Evolutionary conservation across 2,888 invertebrate genomes (phyloP).

Genomic region (Trissolcus brochymenae): DNA sequence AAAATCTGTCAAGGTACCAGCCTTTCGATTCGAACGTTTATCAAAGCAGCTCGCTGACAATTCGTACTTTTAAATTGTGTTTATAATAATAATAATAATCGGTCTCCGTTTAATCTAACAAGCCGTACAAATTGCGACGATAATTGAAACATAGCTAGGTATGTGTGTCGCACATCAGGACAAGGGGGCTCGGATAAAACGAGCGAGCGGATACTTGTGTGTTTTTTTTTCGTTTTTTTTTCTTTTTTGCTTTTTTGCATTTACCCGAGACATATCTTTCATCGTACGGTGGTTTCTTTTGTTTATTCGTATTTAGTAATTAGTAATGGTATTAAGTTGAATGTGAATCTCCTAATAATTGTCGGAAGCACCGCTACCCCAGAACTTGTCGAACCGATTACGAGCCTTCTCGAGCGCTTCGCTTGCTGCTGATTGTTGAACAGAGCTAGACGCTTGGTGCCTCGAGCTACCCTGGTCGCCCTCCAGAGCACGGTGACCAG

Average conservation of each 20-base stretch:
- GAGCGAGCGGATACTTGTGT: conserved; percentile 57
- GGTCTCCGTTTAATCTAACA: conserved; percentile 48
- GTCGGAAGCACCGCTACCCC: conserved; percentile 80
- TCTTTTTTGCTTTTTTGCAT: conserved; percentile 18
- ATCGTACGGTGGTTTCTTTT: too few relatives aligned
- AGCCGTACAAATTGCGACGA: conserved; percentile 62
- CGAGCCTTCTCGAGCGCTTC: conserved; percentile 89
- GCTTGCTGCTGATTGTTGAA: conserved; percentile 79
- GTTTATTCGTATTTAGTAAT: conserved; percentile 10
- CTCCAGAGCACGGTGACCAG: conserved; percentile 77
- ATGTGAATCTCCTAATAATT: conserved; percentile 65
- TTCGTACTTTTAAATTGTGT: conserved; percentile 6
- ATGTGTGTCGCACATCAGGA: conserved; percentile 52
- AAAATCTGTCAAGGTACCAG: conserved; percentile 58
- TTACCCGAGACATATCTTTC: too few relatives aligned
- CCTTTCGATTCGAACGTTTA: conserved; percentile 49
- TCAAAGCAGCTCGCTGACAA: conserved; percentile 51
- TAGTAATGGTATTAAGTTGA: conserved; percentile 39
- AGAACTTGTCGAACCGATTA: conserved; percentile 89
- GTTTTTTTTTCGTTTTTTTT: conserved; percentile 7
- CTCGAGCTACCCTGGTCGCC: conserved; percentile 74
- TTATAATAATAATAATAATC: conserved; percentile 6
- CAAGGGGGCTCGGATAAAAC: conserved; percentile 60
- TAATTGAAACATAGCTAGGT: conserved; percentile 56
- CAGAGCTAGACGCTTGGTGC: conserved; percentile 75